Evolutionary conservation across 2,888 invertebrate genomes (phyloP).

Genomic region (Aporophyla lueneburgensis): DNA sequence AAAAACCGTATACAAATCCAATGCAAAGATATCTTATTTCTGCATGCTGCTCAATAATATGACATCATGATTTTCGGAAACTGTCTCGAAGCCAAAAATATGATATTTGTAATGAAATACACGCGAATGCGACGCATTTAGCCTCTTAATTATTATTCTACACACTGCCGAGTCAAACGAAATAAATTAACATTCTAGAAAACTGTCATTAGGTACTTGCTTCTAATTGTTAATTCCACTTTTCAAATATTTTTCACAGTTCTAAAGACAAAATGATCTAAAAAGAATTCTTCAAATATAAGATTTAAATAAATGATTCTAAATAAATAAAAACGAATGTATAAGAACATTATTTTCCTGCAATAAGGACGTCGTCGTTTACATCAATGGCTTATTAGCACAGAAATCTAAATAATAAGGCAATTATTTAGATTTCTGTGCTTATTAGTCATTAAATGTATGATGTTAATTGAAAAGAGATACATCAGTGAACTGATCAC

Average conservation of each 20-base stretch:
- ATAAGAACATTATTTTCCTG: constrained; percentile 11
- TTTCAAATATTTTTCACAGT: constrained; percentile 12
- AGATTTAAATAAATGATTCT: neutral
- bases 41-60: constrained; percentile 8
- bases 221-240: neutral
- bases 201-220: constrained; percentile 19
- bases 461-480: neutral
- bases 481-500: neutral
- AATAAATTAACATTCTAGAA: neutral
- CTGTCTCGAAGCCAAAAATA: neutral
- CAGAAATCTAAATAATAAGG: no score
- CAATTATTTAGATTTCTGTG: no score
- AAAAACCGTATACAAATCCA: constrained; percentile 3
- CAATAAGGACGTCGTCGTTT: neutral
- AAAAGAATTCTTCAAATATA: neutral
- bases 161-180: neutral
- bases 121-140: neutral
- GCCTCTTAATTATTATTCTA: neutral
- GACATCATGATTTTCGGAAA: neutral
- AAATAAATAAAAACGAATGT: constrained; percentile 5
- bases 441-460: no score
- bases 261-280: constrained; percentile 12
- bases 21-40: neutral
- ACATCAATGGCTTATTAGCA: constrained; percentile 9
- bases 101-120: neutral